Evolutionary conservation across 2,888 invertebrate species (phyloP).

Genomic region (Eupithecia insigniata): DNA sequence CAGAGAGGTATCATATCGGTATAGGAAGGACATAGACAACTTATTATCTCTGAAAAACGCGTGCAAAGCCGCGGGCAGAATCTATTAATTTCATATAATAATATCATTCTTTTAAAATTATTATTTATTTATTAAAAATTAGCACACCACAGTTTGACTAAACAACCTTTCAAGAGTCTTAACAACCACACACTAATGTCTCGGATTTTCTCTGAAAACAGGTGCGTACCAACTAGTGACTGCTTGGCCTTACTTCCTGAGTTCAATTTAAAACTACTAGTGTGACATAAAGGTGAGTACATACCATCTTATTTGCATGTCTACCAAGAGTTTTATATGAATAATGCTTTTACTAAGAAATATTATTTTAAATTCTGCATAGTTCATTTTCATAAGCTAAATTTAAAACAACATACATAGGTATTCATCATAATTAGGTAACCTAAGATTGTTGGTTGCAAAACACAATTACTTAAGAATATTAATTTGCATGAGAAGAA

Average conservation of each 20-base stretch:
- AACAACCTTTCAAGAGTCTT: neutral
- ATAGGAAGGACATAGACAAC: too few relatives aligned
- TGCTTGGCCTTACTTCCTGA: constrained; percentile 68
- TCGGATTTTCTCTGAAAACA: constrained; percentile 63
- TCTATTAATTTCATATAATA: too few relatives aligned
- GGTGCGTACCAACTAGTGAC: constrained; percentile 60
- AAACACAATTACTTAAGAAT: neutral
- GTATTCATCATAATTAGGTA: too few relatives aligned
- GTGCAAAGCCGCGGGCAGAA: too few relatives aligned
- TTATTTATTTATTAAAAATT: too few relatives aligned
- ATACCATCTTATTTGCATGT: constrained; percentile 14
- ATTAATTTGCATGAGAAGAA: neutral
- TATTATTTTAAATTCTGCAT: too few relatives aligned
- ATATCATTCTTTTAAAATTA: neutral
- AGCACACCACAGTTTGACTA: neutral
- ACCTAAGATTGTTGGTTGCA: neutral
- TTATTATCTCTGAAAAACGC: too few relatives aligned
- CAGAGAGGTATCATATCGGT: too few relatives aligned
- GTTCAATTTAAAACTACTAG: constrained; percentile 26
- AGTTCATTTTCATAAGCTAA: too few relatives aligned
- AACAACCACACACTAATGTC: constrained; percentile 52
- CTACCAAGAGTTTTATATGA: neutral
- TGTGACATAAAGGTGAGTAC: constrained; percentile 28
- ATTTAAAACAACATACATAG: neutral
- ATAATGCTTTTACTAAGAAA: too few relatives aligned